Conservation (phyloP, 1,140 invertebrate genomes). For the Capitella teleta region DNA sequence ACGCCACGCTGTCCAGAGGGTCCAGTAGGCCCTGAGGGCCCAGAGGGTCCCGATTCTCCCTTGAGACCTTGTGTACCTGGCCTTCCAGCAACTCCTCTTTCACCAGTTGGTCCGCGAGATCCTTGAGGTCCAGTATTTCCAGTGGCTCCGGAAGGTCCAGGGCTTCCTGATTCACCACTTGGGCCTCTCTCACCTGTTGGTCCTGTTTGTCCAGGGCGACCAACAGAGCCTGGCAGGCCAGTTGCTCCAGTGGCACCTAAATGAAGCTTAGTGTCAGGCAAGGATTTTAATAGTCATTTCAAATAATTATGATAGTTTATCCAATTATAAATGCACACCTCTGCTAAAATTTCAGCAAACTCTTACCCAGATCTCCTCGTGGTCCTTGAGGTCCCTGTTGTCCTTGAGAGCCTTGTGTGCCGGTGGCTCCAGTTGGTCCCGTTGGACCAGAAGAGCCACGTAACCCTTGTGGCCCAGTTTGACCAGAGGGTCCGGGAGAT, state of each 20-base stretch:
- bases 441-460: slow-evolving; percentile 3
- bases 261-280: no score
- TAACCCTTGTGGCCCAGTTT: neutral
- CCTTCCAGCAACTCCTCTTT: slow-evolving; percentile 9
- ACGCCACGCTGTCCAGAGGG: slow-evolving; percentile 7
- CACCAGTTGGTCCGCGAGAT: slow-evolving; percentile 3
- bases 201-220: neutral
- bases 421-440: slow-evolving; percentile 5
- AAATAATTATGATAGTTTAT: neutral
- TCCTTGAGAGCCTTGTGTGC: neutral
- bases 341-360: neutral
- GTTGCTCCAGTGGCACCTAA: neutral
- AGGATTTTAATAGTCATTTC: no score
- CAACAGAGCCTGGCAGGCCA: neutral
- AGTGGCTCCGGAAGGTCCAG: slow-evolving; percentile 10
- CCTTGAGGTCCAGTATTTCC: slow-evolving; percentile 6
- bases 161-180: slow-evolving; percentile 4
- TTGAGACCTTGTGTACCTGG: no score
- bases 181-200: slow-evolving; percentile 6
- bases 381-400: slow-evolving; percentile 5
- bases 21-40: slow-evolving; percentile 5
- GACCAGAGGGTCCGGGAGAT: slow-evolving; percentile 3
- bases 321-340: neutral
- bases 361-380: slow-evolving; percentile 1
- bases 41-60: slow-evolving; percentile 9